These are phyloP conservation scores for Ostrea denselamellosa DNA, from an alignment of 1,140 invertebrate species.

Conservation along the genomic window DNA sequence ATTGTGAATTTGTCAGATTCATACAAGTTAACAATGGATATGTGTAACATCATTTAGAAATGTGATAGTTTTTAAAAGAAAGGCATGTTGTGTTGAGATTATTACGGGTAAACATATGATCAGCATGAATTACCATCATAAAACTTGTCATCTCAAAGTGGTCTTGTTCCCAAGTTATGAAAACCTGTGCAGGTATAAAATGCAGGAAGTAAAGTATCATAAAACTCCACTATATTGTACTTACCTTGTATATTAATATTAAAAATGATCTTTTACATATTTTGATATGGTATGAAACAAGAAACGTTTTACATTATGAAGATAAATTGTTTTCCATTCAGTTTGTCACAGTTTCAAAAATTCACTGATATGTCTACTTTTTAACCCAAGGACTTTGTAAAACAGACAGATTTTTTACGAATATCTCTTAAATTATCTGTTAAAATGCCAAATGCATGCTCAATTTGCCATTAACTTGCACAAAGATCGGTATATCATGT, in stretches of 20 bases:
- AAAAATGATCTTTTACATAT: too few species aligned
- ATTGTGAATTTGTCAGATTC: background rate
- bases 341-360: too few species aligned
- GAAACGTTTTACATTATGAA: too few species aligned
- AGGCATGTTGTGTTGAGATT: background rate
- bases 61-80: background rate
- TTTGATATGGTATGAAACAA: too few species aligned
- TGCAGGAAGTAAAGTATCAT: background rate
- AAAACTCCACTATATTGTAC: background rate
- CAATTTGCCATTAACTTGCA: constrained; percentile 6
- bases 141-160: background rate
- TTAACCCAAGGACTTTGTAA: too few species aligned
- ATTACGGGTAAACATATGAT: constrained; percentile 1
- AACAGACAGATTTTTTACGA: too few species aligned
- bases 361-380: too few species aligned
- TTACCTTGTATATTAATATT: too few species aligned
- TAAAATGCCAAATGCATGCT: background rate
- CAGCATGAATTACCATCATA: background rate
- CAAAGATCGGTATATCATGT: background rate
- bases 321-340: too few species aligned
- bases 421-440: background rate
- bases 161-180: background rate
- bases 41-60: background rate
- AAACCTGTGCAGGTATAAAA: background rate
- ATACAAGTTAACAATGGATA: background rate